Base-by-base conservation (phyloP, 2,888 invertebrate species). In the Diloba caeruleocephala region DNA sequence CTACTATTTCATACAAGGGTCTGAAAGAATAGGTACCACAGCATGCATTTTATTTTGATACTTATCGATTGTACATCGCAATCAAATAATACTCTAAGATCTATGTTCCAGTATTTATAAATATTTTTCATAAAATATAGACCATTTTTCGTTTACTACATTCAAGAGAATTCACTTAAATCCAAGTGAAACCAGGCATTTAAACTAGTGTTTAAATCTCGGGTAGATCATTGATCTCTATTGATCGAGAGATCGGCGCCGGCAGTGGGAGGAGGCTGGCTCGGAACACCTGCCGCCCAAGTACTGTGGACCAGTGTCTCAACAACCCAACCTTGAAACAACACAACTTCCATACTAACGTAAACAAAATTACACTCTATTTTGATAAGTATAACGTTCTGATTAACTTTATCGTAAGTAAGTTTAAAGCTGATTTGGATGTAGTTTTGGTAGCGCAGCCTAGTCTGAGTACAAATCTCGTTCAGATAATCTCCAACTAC, bases 231-330 rank as follows among this genome's bases (percentile, higher is more conserved):
- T 86, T 92, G 92, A 89, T 92, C 92, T 87, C 84, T 80, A 73
- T 74, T 76, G 82, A 81, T 80, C 83, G 83, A 82, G 84, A 82
- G 79, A 79, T 63, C 84, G 85, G 88, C 87, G 88, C 86, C 88
- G 84, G 86, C 85, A 82, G 88, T 90, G 89, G 92, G 92, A 91
- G 92, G 92, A 90, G 92, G 91, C 89, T 70, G 85, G 72, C 76
- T 66, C 82, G 87, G 84, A 88, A 91, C 92, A 93, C 92, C 92
- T 93, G 92, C 92, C 92, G 90, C 92, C 92, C 92, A 88, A 89
- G 92, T 89, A 90, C 90, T 87, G 74, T 83, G 81, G 79, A 91
- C 89, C 87, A 88, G 88, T 86, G 84, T 83, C 64, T 52, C 56
- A 62, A 52, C 42, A 54, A 70, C 57, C 48, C 49, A 53, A 49